Evolutionary conservation across 2,113 vertebrate genomes (phyloP), one percentile per base, ranked within the genome.

Genomic region (Epinephelus cyanopodus): DNA sequence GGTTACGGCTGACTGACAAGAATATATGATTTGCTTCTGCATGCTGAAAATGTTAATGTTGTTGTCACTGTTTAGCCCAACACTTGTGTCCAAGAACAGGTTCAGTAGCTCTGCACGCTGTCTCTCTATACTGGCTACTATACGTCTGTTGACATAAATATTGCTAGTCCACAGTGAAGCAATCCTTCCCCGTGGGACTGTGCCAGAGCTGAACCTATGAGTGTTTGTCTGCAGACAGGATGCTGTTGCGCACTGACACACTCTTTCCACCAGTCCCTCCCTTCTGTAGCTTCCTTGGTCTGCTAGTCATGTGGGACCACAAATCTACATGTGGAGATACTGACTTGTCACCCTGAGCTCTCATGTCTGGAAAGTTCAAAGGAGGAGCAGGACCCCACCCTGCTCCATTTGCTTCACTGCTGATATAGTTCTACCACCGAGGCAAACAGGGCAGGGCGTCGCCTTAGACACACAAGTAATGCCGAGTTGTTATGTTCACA

Each of bases 381-480:
- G 17, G 14, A n/a, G 25, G n/a, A 47, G 23, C 21, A 7, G n/a
- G 21, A 33, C 42, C 82, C 39, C 54, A 17, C 45, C 14, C 48
- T 64, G 11, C 17, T 45, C 39, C 37, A 2, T 45, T 42, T 27
- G 25, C 63, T 63, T 23, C 47, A 57, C 18, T 33, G 23, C 64
- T 57, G 77, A 75, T 68, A n/a, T 18, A n/a, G 19, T 27, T 56
- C 39, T 61, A 29, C 29, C 0, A 2, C 3, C 21, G 6, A 19
- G 21, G 50, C 13, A 25, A 56, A 73, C 53, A 50, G 74, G 15
- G 67, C 69, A 81, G 79, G 74, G 84, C 2, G 65, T 71, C 61
- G 58, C 5, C 83, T 71, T 45, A 61, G 25, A 64, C 56, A 54
- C 54, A 58, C 25, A 76, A 67, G 8, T 54, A 72, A 67, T 7